phyloP scores from a whole-genome alignment of 1,140 invertebrate genomes.

The Saxidomus purpurata region DNA sequence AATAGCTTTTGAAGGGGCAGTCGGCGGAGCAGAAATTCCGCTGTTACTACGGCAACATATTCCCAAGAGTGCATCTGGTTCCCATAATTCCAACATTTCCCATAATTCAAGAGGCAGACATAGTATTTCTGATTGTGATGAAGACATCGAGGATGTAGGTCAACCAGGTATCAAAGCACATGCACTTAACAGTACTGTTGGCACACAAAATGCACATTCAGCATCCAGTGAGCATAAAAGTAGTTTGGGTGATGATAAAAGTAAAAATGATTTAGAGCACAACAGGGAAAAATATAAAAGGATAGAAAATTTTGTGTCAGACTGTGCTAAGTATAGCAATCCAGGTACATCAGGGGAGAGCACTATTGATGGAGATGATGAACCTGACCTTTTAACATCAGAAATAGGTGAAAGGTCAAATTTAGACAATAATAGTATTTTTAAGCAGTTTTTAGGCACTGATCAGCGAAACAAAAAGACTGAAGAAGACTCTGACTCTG shows the following conservation, averaged over 20 bases:
- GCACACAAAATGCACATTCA: neutral
- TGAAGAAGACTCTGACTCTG: neutral
- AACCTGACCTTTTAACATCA: slow-evolving; percentile 34
- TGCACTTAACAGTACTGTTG: neutral
- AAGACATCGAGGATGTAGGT: neutral
- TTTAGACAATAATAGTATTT: neutral
- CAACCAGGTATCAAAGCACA: slow-evolving; percentile 13
- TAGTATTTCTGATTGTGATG: slow-evolving; percentile 1
- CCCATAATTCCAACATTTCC: slow-evolving; percentile 26
- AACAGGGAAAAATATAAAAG: slow-evolving; percentile 49
- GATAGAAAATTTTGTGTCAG: slow-evolving; percentile 64
- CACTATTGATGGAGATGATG: slow-evolving; percentile 33
- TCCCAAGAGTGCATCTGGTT: slow-evolving; percentile 19
- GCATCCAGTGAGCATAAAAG: neutral
- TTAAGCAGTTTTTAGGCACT: slow-evolving; percentile 9
- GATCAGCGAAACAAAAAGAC: neutral
- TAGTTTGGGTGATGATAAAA: neutral
- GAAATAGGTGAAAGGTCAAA: neutral
- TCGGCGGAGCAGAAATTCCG: slow-evolving; percentile 35
- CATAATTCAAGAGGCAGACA: slow-evolving; percentile 12
- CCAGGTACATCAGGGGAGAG: slow-evolving; percentile 50
- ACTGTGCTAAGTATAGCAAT: slow-evolving; percentile 64
- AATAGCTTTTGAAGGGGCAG: slow-evolving; percentile 18
- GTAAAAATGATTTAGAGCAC: neutral
- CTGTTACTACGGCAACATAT: neutral